A percentile compares a stretch with the other conserved stretches of the same genome.
These are phyloP conservation scores for Melanocharis versteri DNA, from an alignment of 2,113 vertebrate species.

Conservation along the genomic window DNA sequence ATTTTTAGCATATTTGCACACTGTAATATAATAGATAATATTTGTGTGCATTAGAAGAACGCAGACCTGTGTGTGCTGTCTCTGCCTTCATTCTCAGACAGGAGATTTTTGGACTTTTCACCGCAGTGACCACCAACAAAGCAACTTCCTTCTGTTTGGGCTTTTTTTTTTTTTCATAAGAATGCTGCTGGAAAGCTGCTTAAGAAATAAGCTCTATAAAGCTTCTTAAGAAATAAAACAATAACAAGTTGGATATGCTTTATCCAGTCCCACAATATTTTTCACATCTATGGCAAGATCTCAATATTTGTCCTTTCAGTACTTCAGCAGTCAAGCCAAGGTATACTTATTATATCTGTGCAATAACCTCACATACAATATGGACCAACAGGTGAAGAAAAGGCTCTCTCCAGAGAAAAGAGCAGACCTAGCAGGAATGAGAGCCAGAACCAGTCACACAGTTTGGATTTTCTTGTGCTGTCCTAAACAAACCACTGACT, in stretches of 20 bases:
- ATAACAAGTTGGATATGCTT: background rate
- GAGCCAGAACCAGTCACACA: background rate
- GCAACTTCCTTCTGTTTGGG: background rate
- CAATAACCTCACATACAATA: background rate
- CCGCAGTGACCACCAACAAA: slow-evolving; percentile 9
- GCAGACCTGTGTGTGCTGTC: background rate
- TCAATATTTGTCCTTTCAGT: background rate
- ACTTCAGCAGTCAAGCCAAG: background rate
- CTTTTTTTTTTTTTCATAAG: background rate
- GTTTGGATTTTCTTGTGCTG: background rate
- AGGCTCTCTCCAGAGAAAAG: background rate
- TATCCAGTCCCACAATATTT: background rate
- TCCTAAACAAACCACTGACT: background rate
- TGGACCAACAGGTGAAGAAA: background rate
- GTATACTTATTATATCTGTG: background rate
- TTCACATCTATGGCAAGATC: background rate
- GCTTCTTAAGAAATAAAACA: slow-evolving; percentile 44
- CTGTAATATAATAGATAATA: background rate
- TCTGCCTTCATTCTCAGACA: background rate
- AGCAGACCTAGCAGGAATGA: background rate
- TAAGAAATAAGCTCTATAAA: slow-evolving; percentile 32
- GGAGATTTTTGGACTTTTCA: background rate
- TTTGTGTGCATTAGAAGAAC: background rate
- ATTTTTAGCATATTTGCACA: slow-evolving; percentile 22
- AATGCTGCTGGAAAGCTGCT: slow-evolving; percentile 18